Evolutionary conservation across 37 sponge, comb jelly and placozoan species (phyloP), one percentile per base, ranked within the genome.

Genomic region (Dysidea cf. avara): DNA sequence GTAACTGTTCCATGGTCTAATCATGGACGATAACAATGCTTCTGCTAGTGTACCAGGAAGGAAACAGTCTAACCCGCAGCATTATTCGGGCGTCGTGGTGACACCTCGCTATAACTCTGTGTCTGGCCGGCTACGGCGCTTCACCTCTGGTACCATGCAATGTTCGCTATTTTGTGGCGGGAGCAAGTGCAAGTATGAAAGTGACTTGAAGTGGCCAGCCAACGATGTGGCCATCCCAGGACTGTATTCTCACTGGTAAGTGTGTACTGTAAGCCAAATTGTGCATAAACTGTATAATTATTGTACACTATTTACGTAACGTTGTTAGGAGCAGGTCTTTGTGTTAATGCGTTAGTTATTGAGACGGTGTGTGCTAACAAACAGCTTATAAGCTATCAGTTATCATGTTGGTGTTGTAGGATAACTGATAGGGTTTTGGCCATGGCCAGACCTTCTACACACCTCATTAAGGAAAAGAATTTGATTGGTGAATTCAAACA

Each of bases 391-490:
- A 3, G 67, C 17, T 40, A 66, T 2, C 58, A 5, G 20, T 55
- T 17, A 13, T 61, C 25, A 17, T 56, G 63, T 48, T 21, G n/a
- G 20, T 74, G 6, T 17, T 74, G 31, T 61, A 88, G 98, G 99
- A 92, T 97, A 29, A 97, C 95, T 24, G 88, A 83, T 70, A 62
- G 65, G 24, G 83, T 97, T 1, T 66, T 94, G 39, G 99, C 99
- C 18, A 97, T 94, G 95, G 89, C 99, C 0, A 56, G 99, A 43
- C 95, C 95, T 36, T 96, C 93, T 9, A 87, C 92, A 13, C 43
- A 37, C 0, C 61, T 85, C 24, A 83, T 97, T 49, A 57, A 58
- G 36, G 60, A 89, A 5, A 39, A 77, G 35, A 50, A 80, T 31
- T 65, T 94, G 47, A 61, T 94, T 39, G 82, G 72, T 2, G 78